Evolutionary conservation across 2,113 vertebrate species (phyloP), one percentile per base, ranked within the genome.

Genomic region (Rhinoderma darwinii): DNA sequence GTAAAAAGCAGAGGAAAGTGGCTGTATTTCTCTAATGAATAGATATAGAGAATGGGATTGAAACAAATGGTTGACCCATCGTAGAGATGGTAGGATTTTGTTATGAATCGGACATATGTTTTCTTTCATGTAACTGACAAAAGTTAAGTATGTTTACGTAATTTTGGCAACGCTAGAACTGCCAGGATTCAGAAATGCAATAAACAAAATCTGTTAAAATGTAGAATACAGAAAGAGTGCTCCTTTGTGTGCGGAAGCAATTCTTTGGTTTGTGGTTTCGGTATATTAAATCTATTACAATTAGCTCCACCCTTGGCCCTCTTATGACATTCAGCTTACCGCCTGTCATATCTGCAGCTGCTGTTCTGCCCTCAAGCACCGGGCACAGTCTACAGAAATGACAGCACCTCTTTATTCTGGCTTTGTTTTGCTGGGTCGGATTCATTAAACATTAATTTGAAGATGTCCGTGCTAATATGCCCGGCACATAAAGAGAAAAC

Each of bases 401-500:
- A 54, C 47, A 35, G 44, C 17, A 39, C 27, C 43, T 54, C 18
- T 78, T 35, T 78, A 47, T 37, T 77, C n/a, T 77, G 72, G 18
- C 72, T 74, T 74, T 74, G 72, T 77, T 70, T 77, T 78, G 47
- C 27, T 35, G 50, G 18, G 18, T 54, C 41, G 44, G 11, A 75
- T 75, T 47, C 44, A 75, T 75, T 75, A 75, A 44, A 75, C 73
- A 75, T 75, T 47, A 75, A 75, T 75, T 44, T 27, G 41, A 25
- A 41, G 73, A 75, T 75, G n/a, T 47, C 39, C 8, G 12, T 12
- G 22, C 37, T 75, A 47, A 75, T 75, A 47, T 47, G 73, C 73
- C 73, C 27, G 11, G n/a, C 41, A 75, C 73, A 75, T 1, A 75
- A 41, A 47, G n/a, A 39, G 39, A 47, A 32, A 27, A 8, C 5